Percentiles rank a stretch among this genome's conserved stretches.
These are phyloP conservation scores for Nycticorax nycticorax DNA, from an alignment of 2,113 vertebrate species.

Conservation along the genomic window DNA sequence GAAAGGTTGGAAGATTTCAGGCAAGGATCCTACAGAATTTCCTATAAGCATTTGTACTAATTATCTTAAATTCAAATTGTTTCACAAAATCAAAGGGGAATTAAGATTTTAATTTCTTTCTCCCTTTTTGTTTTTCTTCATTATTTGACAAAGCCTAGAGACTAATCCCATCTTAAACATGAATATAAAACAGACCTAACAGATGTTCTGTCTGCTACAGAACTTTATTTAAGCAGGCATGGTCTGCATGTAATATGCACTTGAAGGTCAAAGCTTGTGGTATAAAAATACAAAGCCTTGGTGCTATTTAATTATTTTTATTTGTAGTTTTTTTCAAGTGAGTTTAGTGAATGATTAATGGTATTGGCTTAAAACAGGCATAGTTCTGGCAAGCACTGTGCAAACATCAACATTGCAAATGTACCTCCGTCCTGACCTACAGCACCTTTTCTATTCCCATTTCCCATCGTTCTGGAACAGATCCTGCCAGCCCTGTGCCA, in stretches of 20 bases:
- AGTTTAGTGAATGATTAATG: slow-evolving; percentile 51
- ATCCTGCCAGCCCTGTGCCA: neutral
- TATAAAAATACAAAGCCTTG: slow-evolving; percentile 11
- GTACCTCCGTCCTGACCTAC: neutral
- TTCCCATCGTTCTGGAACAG: neutral
- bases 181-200: slow-evolving; percentile 60
- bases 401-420: slow-evolving; percentile 11
- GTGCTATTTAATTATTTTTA: slow-evolving; percentile 23
- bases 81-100: slow-evolving; percentile 47
- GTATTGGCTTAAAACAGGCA: neutral
- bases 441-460: slow-evolving; percentile 10
- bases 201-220: slow-evolving; percentile 57
- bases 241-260: slow-evolving; percentile 17
- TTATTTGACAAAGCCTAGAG: slow-evolving; percentile 63
- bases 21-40: slow-evolving; percentile 15
- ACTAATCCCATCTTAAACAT: slow-evolving; percentile 66
- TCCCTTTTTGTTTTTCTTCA: slow-evolving; percentile 47
- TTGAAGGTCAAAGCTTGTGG: slow-evolving; percentile 25
- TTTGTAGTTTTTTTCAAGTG: slow-evolving; percentile 8
- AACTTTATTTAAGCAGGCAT: slow-evolving; percentile 54
- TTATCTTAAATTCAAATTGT: slow-evolving; percentile 47
- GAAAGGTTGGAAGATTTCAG: neutral
- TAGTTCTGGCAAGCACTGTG: neutral
- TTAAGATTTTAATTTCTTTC: slow-evolving; percentile 57
- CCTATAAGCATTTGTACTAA: slow-evolving; percentile 31